Conservation (phyloP, 2,113 vertebrate species). For the Hippocampus abdominalis region DNA sequence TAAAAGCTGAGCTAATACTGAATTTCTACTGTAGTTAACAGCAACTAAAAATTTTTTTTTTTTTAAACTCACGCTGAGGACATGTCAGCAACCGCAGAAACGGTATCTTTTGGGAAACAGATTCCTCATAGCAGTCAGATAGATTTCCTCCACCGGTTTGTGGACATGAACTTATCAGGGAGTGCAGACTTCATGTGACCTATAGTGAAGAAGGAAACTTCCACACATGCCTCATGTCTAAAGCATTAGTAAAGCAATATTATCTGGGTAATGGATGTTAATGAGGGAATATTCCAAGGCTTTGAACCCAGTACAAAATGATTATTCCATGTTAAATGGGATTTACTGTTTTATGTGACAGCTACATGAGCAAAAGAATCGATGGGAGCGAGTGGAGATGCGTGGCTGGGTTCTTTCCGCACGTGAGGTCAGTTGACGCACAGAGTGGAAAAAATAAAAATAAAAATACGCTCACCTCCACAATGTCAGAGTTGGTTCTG, state of each 20-base stretch:
- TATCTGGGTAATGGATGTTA: neutral
- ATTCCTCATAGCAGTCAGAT: conserved; percentile 43
- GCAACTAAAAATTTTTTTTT: too few relatives aligned
- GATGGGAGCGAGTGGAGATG: neutral
- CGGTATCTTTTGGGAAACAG: conserved; percentile 60
- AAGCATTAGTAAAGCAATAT: conserved; percentile 15
- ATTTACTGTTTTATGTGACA: neutral
- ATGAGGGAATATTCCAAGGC: conserved; percentile 12
- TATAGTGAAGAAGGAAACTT: conserved; percentile 65
- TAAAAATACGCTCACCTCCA: conserved; percentile 84
- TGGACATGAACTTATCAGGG: conserved; percentile 66
- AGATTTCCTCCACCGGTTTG: conserved; percentile 56
- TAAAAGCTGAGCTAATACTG: conserved; percentile 47
- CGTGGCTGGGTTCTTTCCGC: too few relatives aligned
- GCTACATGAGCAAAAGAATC: neutral
- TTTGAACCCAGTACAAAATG: conserved; percentile 8
- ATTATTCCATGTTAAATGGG: neutral
- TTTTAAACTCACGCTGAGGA: conserved; percentile 17
- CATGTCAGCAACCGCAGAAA: conserved; percentile 45
- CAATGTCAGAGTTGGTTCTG: conserved; percentile 99
- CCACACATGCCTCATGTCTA: conserved; percentile 38
- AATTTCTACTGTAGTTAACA: conserved; percentile 30
- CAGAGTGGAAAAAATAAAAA: neutral
- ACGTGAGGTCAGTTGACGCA: neutral
- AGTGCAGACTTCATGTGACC: conserved; percentile 59